Conservation (phyloP, 2,113 vertebrate genomes). For the Halichoerus grypus region DNA sequence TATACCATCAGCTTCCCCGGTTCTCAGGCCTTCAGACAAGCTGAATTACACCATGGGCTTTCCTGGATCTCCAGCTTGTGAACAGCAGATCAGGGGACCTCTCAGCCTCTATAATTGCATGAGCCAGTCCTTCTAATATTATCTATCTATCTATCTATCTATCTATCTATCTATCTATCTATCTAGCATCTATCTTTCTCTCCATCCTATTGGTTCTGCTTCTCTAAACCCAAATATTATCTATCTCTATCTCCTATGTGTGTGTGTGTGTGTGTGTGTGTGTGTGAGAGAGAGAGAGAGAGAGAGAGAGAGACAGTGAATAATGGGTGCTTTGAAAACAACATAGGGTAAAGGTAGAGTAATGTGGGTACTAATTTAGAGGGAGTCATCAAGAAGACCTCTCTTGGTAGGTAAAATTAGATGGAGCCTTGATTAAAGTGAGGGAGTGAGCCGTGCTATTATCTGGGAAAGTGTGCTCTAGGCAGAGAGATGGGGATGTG, state of each 20-base stretch:
- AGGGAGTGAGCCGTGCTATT: not conserved
- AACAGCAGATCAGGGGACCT: not conserved
- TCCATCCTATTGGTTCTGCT: not conserved
- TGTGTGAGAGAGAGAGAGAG: not conserved
- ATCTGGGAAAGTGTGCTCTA: not conserved
- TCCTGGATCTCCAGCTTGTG: not conserved
- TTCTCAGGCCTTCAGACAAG: not conserved
- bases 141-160: not conserved
- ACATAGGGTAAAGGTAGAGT: not conserved
- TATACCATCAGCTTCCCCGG: not conserved
- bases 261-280: not conserved
- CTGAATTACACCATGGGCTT: not conserved
- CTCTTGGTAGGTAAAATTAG: not conserved
- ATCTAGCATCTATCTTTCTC: too few relatives aligned
- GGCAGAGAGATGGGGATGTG: not conserved
- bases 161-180: not conserved
- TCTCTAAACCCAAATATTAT: not conserved
- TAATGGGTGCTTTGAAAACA: not conserved
- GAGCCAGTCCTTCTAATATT: not conserved
- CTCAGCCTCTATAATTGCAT: not conserved
- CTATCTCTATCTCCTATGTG: not conserved
- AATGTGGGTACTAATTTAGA: not conserved
- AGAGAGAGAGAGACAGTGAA: too few relatives aligned
- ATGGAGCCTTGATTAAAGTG: not conserved
- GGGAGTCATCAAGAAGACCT: not conserved